Conservation (phyloP, 2,113 vertebrate species). For the Aegithalos caudatus region DNA sequence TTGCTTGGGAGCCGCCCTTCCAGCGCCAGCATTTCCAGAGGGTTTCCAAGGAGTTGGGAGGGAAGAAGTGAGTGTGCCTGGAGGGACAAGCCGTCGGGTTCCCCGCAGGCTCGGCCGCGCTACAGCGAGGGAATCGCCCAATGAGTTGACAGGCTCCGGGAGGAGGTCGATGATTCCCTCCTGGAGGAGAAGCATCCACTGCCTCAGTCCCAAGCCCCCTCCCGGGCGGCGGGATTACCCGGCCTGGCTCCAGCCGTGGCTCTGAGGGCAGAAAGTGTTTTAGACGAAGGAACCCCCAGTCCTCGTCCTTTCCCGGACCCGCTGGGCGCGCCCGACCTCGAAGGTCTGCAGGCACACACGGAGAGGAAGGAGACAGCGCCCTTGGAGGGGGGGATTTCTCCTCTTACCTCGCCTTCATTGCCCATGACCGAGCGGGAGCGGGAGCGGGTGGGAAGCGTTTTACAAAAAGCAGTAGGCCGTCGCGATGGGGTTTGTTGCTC, state of each 20-base stretch:
- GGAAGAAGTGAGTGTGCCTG: background rate
- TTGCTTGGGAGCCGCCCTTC: background rate
- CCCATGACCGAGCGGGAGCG: background rate
- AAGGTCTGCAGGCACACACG: background rate
- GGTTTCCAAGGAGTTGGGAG: background rate
- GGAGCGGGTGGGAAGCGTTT: background rate
- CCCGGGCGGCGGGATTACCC: background rate
- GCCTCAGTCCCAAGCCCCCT: background rate
- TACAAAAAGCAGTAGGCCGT: slow-evolving; percentile 12
- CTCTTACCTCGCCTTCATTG: slow-evolving; percentile 54
- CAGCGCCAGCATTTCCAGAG: background rate
- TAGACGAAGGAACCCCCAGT: background rate
- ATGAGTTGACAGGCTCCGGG: background rate
- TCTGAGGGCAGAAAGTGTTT: background rate
- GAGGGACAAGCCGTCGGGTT: background rate
- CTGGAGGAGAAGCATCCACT: background rate
- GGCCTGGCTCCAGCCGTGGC: background rate
- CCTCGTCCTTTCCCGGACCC: background rate
- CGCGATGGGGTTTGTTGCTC: background rate
- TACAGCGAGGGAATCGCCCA: background rate
- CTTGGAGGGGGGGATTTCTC: background rate
- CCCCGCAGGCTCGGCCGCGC: background rate
- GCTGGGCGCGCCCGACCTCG: background rate
- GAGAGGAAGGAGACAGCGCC: background rate
- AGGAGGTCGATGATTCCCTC: background rate